These are phyloP conservation scores for Ecliptopera silaceata DNA, from an alignment of 2,888 invertebrate genomes.

Conservation along the genomic window DNA sequence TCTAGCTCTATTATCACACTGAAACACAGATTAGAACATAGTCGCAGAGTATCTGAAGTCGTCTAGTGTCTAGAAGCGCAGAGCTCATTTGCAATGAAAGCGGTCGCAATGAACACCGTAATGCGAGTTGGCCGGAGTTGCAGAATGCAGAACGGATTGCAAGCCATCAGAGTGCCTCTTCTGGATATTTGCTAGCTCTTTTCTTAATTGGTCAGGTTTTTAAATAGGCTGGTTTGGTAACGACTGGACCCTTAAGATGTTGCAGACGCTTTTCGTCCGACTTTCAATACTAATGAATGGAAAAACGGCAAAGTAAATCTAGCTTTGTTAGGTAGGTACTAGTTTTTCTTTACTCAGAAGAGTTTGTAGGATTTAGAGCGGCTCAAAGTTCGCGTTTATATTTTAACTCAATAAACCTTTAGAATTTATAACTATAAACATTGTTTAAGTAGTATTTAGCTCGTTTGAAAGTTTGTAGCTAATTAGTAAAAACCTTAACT, in stretches of 20 bases:
- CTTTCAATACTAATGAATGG: no score
- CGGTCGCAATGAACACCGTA: slow-evolving; percentile 57
- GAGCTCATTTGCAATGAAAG: slow-evolving; percentile 68
- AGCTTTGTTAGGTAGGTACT: no score
- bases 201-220: background rate
- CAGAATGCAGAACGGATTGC: slow-evolving; percentile 49
- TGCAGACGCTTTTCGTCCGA: no score
- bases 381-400: no score
- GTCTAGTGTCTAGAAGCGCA: slow-evolving; percentile 41
- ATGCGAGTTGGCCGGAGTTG: slow-evolving; percentile 57
- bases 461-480: no score
- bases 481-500: no score
- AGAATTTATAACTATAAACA: no score
- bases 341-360: no score
- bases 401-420: no score
- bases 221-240: background rate
- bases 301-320: no score
- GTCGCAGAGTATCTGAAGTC: slow-evolving; percentile 31
- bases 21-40: slow-evolving; percentile 32
- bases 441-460: no score
- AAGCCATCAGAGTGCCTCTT: slow-evolving; percentile 39
- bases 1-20: slow-evolving; percentile 27
- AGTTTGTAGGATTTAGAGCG: no score
- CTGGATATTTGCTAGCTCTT: slow-evolving; percentile 44
- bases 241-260: background rate